These are phyloP conservation scores for Zoanthus sociatus DNA, from an alignment of 92 coral and sea anemone species.

Conservation along the genomic window DNA sequence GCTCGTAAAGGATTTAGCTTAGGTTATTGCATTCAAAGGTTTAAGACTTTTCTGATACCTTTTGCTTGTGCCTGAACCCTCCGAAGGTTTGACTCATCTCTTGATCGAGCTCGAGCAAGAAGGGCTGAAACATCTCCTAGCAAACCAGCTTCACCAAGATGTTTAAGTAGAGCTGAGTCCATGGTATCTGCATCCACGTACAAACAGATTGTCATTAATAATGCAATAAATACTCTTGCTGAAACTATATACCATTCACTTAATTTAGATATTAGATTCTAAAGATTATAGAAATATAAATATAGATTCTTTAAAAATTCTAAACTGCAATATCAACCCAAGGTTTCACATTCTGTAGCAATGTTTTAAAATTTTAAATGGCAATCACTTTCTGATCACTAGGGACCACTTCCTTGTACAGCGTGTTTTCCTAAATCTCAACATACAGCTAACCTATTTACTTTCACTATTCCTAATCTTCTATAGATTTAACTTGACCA, in stretches of 20 bases:
- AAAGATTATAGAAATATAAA: no score
- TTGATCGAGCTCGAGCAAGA: slow-evolving; percentile 86
- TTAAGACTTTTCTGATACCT: slow-evolving; percentile 56
- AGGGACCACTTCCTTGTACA: no score
- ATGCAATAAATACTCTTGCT: neutral
- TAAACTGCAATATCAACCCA: no score
- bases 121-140: slow-evolving; percentile 93
- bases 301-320: no score
- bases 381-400: no score
- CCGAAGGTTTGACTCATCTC: slow-evolving; percentile 92
- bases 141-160: slow-evolving; percentile 97
- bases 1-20: no score
- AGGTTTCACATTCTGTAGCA: no score
- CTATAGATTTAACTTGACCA: neutral
- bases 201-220: neutral
- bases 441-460: neutral
- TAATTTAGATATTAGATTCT: no score
- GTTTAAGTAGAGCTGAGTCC: slow-evolving; percentile 83
- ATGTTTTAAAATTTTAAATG: no score
- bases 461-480: neutral
- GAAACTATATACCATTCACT: no score
- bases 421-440: no score
- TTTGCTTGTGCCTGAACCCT: slow-evolving; percentile 88
- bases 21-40: no score
- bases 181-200: slow-evolving; percentile 41